Evolutionary conservation across 2,113 vertebrate genomes (phyloP).

Genomic region (Tachycineta bicolor): DNA sequence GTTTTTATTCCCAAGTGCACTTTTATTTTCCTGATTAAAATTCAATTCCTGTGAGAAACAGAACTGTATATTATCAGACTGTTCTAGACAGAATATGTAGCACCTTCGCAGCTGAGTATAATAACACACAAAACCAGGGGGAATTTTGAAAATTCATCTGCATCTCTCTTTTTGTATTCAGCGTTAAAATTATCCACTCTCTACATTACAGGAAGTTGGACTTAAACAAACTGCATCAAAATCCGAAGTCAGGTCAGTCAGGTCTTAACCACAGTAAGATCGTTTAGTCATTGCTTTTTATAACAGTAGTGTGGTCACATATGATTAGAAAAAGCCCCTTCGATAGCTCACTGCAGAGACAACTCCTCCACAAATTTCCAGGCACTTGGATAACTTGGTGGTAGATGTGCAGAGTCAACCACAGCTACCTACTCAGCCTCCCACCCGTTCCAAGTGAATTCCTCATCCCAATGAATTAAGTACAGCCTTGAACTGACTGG

Average conservation of each 20-base stretch:
- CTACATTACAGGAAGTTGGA: background rate
- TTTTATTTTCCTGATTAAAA: conserved; percentile 3
- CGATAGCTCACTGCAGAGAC: background rate
- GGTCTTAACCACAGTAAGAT: background rate
- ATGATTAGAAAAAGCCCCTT: background rate
- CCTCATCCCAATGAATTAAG: background rate
- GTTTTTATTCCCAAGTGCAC: background rate
- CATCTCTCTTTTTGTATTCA: background rate
- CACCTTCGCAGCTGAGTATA: background rate
- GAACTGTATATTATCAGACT: background rate
- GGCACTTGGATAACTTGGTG: background rate
- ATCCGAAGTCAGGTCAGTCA: background rate
- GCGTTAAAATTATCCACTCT: background rate
- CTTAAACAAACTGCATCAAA: background rate
- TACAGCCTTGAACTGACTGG: background rate
- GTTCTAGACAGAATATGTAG: background rate
- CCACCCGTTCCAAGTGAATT: background rate
- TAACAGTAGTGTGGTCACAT: background rate
- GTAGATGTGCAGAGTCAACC: background rate
- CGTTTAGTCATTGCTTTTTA: background rate
- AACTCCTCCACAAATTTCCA: background rate
- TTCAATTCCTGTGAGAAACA: background rate
- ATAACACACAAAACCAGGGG: background rate
- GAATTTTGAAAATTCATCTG: background rate
- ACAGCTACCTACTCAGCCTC: background rate